These are phyloP conservation scores for Pseudoips prasinana DNA, from an alignment of 2,888 invertebrate species.

Conservation along the genomic window DNA sequence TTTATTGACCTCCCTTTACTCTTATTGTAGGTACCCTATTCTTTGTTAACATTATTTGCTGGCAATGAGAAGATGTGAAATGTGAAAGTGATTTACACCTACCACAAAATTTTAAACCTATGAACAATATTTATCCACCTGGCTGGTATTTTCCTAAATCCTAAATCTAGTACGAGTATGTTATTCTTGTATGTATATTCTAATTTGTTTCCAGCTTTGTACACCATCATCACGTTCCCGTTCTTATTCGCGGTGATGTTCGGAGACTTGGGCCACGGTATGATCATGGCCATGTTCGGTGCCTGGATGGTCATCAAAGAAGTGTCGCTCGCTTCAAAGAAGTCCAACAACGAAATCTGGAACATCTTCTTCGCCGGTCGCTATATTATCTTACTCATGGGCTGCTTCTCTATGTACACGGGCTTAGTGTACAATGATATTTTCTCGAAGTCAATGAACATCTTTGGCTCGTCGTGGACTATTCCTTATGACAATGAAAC, in stretches of 20 bases:
- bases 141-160: too few species aligned
- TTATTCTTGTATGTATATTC: too few species aligned
- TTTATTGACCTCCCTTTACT: too few species aligned
- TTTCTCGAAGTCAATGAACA: constrained; percentile 97
- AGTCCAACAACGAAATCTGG: constrained; percentile 93
- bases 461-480: constrained; percentile 95
- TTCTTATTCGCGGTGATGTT: constrained; percentile 98
- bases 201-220: constrained; percentile 84
- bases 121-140: too few species aligned
- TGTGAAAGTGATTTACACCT: too few species aligned
- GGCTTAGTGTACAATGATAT: constrained; percentile 98
- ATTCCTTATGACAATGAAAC: constrained; percentile 80
- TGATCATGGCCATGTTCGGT: constrained; percentile 91
- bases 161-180: too few species aligned
- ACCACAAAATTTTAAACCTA: too few species aligned
- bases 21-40: too few species aligned
- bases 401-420: constrained; percentile 98
- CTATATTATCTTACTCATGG: constrained; percentile 98
- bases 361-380: constrained; percentile 99
- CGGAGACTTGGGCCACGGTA: constrained; percentile 95
- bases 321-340: constrained; percentile 86
- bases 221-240: constrained; percentile 95
- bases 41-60: too few species aligned
- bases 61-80: too few species aligned
- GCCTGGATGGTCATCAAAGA: constrained; percentile 91